These are phyloP conservation scores for Pseudomyrmex concolor DNA, from an alignment of 1,140 invertebrate genomes.

Conservation along the genomic window DNA sequence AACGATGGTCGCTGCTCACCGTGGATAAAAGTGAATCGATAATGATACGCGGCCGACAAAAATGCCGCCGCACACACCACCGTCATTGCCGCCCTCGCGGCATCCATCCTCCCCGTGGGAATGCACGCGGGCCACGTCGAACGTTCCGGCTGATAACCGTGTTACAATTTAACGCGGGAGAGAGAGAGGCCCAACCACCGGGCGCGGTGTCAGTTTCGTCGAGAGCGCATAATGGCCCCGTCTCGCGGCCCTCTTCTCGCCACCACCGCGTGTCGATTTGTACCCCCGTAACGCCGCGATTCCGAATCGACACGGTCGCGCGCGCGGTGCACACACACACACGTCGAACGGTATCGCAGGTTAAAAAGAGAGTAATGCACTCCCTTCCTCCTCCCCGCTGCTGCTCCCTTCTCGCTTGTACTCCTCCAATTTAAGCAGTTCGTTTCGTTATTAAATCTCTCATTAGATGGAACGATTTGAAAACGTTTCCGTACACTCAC, in stretches of 20 bases:
- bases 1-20: slow-evolving; percentile 38
- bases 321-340: not conserved
- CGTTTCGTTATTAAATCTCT: too few relatives aligned
- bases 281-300: not conserved
- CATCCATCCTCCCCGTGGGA: slow-evolving; percentile 69
- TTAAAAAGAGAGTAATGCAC: too few relatives aligned
- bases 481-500: too few relatives aligned
- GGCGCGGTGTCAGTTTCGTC: slow-evolving; percentile 73
- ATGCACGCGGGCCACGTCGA: slow-evolving; percentile 75
- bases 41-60: slow-evolving; percentile 78
- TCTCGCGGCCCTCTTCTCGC: not conserved
- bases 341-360: too few relatives aligned
- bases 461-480: too few relatives aligned
- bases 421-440: too few relatives aligned
- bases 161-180: slow-evolving; percentile 73
- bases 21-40: slow-evolving; percentile 77
- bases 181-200: slow-evolving; percentile 25
- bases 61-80: slow-evolving; percentile 63
- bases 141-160: slow-evolving; percentile 77
- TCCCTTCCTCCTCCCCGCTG: too few relatives aligned
- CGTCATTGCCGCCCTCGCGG: slow-evolving; percentile 28
- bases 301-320: slow-evolving; percentile 35
- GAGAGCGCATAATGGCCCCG: slow-evolving; percentile 63
- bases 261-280: too few relatives aligned
- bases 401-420: too few relatives aligned